These are phyloP conservation scores for Gymnopithys bicolor DNA, from an alignment of 2,797 vertebrate genomes.

Conservation along the genomic window DNA sequence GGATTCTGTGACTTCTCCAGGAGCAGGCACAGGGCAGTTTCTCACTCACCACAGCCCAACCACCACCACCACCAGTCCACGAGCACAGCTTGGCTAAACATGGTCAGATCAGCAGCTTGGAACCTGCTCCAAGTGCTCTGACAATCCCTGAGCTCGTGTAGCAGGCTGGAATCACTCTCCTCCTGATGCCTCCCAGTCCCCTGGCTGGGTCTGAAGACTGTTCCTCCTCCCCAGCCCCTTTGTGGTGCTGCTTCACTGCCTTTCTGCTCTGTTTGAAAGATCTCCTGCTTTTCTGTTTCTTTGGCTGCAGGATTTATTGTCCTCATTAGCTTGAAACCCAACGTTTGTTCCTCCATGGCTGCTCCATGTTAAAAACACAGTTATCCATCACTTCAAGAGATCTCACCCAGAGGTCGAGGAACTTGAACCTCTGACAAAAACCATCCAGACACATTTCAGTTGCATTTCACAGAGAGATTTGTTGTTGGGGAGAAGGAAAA, in stretches of 20 bases:
- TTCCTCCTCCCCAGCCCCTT: neutral
- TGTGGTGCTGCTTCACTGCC: neutral
- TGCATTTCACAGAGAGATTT: slow-evolving; percentile 16
- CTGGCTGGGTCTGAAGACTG: neutral
- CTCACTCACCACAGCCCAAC: neutral
- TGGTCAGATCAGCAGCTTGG: accelerated
- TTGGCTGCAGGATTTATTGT: slow-evolving; percentile 52
- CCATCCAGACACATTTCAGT: slow-evolving; percentile 24
- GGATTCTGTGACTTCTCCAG: neutral
- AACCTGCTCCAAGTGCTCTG: neutral
- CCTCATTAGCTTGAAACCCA: slow-evolving; percentile 45
- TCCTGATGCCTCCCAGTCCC: neutral
- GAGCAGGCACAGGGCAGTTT: neutral
- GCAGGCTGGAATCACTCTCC: neutral
- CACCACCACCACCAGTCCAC: accelerated
- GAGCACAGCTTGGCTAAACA: neutral
- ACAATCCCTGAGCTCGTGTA: neutral
- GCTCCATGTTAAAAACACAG: slow-evolving; percentile 40
- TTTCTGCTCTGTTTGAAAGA: slow-evolving; percentile 1
- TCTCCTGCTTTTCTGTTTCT: neutral
- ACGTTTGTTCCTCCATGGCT: neutral
- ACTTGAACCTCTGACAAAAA: slow-evolving; percentile 50
- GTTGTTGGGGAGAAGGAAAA: neutral
- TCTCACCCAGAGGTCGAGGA: slow-evolving; percentile 50
- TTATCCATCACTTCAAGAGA: slow-evolving; percentile 64